Conservation (phyloP, 2,888 invertebrate genomes). For the Teinopalpus imperialis region DNA sequence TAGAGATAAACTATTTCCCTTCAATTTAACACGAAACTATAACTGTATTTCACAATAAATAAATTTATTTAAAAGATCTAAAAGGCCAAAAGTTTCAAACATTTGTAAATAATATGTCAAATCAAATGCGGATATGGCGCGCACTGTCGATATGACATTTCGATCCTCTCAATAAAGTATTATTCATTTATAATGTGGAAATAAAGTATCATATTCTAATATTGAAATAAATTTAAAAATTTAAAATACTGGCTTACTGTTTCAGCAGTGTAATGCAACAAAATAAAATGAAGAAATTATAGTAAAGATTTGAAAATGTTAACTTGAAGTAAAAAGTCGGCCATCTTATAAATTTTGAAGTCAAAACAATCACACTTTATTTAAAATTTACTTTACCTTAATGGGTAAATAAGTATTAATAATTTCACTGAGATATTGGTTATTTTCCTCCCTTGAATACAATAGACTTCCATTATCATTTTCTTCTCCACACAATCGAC, state of each 20-base stretch:
- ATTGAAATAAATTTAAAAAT: background rate
- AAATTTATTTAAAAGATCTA: conserved; percentile 26
- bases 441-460: conserved; percentile 81
- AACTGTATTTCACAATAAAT: too few species aligned
- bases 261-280: background rate
- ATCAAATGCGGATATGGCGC: conserved; percentile 22
- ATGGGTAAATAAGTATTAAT: conserved; percentile 89
- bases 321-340: conserved; percentile 41
- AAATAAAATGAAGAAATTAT: background rate
- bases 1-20: too few species aligned
- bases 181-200: background rate
- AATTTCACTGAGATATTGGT: conserved; percentile 83
- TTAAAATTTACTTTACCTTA: conserved; percentile 79
- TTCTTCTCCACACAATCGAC: conserved; percentile 89
- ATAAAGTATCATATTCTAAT: background rate
- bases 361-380: conserved; percentile 73
- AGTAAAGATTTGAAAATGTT: conserved; percentile 54
- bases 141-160: background rate
- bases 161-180: conserved; percentile 1
- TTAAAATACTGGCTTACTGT: background rate
- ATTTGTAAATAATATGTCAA: conserved; percentile 9
- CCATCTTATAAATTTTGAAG: conserved; percentile 62
- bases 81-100: background rate
- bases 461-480: conserved; percentile 86
- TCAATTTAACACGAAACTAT: conserved; percentile 9